Conservation (phyloP, 2,888 invertebrate species). For the Tigriopus californicus region DNA sequence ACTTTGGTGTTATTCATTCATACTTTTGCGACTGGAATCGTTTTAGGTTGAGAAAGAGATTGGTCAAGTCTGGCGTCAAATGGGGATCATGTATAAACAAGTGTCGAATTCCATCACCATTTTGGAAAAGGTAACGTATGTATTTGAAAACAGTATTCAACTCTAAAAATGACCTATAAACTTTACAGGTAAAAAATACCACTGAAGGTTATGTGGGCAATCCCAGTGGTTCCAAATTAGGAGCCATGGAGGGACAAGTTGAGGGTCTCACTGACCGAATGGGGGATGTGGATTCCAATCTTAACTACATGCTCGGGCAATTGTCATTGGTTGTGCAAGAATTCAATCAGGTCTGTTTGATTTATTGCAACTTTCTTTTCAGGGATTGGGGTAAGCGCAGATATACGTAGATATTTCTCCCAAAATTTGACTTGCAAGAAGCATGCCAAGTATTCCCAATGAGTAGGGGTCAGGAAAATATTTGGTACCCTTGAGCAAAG, state of each 20-base stretch:
- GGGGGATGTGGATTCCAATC: conserved; percentile 54
- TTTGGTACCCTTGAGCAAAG: too few species aligned
- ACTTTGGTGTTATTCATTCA: too few species aligned
- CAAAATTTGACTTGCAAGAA: too few species aligned
- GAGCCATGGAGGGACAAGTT: conserved; percentile 4
- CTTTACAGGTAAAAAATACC: conserved; percentile 4
- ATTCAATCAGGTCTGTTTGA: conserved; percentile 45
- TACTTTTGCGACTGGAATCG: neutral
- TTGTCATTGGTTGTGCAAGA: conserved; percentile 62
- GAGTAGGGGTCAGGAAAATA: too few species aligned
- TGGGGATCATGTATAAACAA: conserved; percentile 69
- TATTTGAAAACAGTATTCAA: neutral
- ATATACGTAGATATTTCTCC: too few species aligned
- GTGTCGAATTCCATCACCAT: conserved; percentile 52
- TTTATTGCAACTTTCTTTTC: neutral
- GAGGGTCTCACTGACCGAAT: conserved; percentile 47
- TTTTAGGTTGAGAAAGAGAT: conserved; percentile 35
- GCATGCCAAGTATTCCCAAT: too few species aligned
- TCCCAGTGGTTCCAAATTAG: neutral
- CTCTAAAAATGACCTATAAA: neutral
- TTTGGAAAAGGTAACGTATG: conserved; percentile 54
- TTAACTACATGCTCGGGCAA: conserved; percentile 60
- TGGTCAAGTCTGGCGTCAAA: conserved; percentile 56
- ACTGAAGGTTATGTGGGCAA: conserved; percentile 10
- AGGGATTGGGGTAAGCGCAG: neutral